Percentiles rank a stretch among this genome's conserved stretches.
phyloP scores from a whole-genome alignment of 2,113 vertebrate species.

The Cavia aperea region DNA sequence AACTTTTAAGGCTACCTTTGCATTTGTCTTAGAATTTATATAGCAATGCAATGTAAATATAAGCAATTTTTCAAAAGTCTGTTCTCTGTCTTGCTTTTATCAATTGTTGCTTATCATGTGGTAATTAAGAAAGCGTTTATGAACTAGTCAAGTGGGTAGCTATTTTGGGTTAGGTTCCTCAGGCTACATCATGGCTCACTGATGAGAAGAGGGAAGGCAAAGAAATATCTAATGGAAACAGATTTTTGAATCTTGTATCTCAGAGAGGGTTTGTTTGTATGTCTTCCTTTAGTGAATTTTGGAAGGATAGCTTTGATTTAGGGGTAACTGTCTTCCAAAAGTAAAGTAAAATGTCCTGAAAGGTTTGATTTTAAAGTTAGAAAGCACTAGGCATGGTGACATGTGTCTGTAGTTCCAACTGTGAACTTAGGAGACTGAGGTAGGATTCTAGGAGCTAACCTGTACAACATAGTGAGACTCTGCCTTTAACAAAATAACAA shows the following conservation, averaged over 20 bases:
- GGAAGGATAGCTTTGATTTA: constrained; percentile 22
- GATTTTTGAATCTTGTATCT: not conserved
- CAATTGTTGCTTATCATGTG: constrained; percentile 4
- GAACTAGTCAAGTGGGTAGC: not conserved
- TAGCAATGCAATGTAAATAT: not conserved
- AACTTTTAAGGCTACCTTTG: not conserved
- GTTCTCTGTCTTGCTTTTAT: not conserved
- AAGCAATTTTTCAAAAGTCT: not conserved
- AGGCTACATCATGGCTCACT: not conserved
- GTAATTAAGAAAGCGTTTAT: not conserved
- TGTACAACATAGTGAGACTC: not conserved
- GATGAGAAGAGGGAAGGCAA: not conserved
- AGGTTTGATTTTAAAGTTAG: constrained; percentile 22
- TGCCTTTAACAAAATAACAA: not conserved
- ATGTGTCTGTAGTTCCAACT: not conserved
- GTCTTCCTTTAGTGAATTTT: not conserved
- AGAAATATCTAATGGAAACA: not conserved
- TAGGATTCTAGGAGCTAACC: not conserved
- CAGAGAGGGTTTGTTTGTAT: not conserved
- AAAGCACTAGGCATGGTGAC: not conserved
- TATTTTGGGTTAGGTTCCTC: not conserved
- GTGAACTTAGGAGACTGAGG: not conserved
- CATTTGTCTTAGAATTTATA: not conserved
- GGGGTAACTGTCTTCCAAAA: not conserved
- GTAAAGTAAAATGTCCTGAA: not conserved